These are phyloP conservation scores for Intellagama lesueurii DNA, from an alignment of 2,797 vertebrate species.

Conservation along the genomic window DNA sequence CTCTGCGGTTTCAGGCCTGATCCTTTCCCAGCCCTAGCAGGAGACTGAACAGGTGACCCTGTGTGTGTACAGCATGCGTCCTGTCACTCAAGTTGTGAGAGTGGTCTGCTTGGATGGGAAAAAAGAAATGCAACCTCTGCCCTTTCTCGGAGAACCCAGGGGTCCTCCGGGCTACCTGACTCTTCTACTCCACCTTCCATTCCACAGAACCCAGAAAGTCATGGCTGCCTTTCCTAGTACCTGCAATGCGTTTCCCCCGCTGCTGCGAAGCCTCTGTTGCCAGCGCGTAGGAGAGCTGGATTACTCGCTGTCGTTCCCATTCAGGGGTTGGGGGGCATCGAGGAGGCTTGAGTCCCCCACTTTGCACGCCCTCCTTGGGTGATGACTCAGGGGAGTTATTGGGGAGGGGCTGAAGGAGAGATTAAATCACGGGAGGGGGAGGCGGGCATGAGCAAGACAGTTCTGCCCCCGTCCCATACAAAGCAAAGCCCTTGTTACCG, in stretches of 20 bases:
- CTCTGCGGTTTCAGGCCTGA: no score
- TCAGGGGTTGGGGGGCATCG: slow-evolving; percentile 50
- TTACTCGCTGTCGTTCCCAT: slow-evolving; percentile 72
- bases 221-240: slow-evolving; percentile 42
- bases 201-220: background rate
- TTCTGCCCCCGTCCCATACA: background rate
- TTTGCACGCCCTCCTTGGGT: slow-evolving; percentile 30
- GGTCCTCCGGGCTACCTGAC: background rate
- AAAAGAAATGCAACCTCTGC: background rate
- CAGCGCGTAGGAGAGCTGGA: slow-evolving; percentile 75
- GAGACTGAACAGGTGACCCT: no score
- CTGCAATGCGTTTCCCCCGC: slow-evolving; percentile 67
- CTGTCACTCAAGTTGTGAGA: background rate
- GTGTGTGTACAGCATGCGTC: no score
- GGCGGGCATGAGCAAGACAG: background rate
- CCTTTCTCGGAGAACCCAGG: background rate
- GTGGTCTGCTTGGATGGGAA: background rate
- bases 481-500: background rate
- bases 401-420: slow-evolving; percentile 30
- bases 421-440: background rate
- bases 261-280: slow-evolving; percentile 73
- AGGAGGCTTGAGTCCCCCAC: slow-evolving; percentile 45
- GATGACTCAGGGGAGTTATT: slow-evolving; percentile 23
- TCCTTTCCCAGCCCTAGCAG: no score
- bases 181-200: no score